Base-by-base conservation (phyloP, 2,888 invertebrate species). In the Stenolophus ochropezus region DNA sequence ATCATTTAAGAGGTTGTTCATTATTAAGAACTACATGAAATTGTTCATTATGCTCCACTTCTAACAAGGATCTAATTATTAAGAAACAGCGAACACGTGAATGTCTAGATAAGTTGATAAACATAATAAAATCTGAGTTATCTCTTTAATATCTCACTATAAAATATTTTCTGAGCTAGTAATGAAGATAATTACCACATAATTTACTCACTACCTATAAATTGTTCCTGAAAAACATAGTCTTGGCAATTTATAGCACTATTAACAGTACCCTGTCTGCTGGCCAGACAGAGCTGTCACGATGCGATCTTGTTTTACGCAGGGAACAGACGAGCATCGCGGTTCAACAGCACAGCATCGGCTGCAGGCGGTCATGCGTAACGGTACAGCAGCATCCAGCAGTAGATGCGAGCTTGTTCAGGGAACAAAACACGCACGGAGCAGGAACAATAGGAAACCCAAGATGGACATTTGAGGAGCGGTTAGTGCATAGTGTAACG, bases 291-390 rank as follows among this genome's bases (percentile, higher is more conserved):
- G 33, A 69, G 16, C 33, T 69, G 65, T 69, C 65, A 69, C 18
- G 65, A 18, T 69, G 65, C 33, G 65, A 69, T 33, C 65, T 69
- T 69, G 65, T 42, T 69, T 69, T 69, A 33, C 65, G 27, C 42
- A 69, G 27, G 6, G 18, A 69, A 33, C 42, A 69, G 27, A 11
- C 65, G 27, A 27, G 65, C 65, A 69, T 69, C 33, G 27, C 21
- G 65, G 65, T 33, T 33, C 65, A 69, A 61, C 61, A 69, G 61
- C 27, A 65, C 61, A 27, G 65, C 33, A 61, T 69, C 65, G 33
- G 65, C 33, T 69, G 65, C 65, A 69, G 65, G 65, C 65, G 65
- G 33, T 69, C 65, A 69, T 33, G 65, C 65, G 65, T 69, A 69
- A 69, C 65, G 65, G 65, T 33, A 69, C 33, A 69, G 65, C 61